A percentile compares a stretch with the other conserved stretches of the same genome.
phyloP scores from a whole-genome alignment of 2,113 vertebrate species.

The Oxyruncus cristatus region DNA sequence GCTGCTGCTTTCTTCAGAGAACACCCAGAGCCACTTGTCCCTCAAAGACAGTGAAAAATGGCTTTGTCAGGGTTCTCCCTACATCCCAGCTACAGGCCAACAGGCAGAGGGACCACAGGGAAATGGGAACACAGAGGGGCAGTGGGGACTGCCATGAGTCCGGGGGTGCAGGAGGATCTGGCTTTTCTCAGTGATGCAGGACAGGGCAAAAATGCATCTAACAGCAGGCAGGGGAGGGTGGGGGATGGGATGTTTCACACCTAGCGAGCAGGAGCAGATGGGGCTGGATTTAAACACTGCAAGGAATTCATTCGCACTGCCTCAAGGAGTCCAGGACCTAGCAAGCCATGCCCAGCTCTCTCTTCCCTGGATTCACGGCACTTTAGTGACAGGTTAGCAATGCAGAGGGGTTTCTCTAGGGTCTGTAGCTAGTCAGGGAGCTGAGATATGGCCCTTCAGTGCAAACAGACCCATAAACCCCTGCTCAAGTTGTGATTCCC shows the following conservation, averaged over 20 bases:
- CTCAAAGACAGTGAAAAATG: background rate
- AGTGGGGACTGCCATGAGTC: accelerated
- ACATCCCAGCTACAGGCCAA: background rate
- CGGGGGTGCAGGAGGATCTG: background rate
- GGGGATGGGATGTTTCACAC: slow-evolving; percentile 54
- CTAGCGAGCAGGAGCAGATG: slow-evolving; percentile 32
- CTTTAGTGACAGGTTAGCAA: background rate
- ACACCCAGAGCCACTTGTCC: background rate
- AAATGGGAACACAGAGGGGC: background rate
- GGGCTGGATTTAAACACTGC: background rate
- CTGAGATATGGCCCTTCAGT: slow-evolving; percentile 5
- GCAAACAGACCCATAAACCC: slow-evolving; percentile 7
- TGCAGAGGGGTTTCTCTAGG: background rate
- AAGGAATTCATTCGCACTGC: background rate
- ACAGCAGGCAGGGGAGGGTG: background rate
- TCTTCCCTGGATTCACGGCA: background rate
- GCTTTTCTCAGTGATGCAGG: background rate
- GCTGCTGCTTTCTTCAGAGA: background rate
- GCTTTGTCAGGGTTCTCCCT: background rate
- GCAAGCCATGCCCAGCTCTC: background rate
- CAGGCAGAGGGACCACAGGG: background rate
- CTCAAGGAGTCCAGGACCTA: background rate
- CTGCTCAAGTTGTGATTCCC: background rate
- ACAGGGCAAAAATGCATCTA: background rate
- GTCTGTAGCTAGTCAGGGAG: slow-evolving; percentile 15